phyloP scores from a whole-genome alignment of 2,888 invertebrate species.

The Galerucella pusilla region DNA sequence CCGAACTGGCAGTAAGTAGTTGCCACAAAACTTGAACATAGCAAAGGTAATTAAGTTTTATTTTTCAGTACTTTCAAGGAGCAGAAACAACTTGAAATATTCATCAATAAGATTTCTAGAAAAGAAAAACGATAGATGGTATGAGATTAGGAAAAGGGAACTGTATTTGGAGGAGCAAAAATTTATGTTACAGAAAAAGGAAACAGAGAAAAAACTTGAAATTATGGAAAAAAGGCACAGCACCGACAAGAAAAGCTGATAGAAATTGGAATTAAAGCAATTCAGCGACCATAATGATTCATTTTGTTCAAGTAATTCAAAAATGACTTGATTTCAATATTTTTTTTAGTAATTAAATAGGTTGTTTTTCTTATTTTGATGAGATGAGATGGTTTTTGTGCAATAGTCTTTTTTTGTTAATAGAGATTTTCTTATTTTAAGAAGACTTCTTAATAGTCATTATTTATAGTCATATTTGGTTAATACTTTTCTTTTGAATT shows the following conservation, averaged over 20 bases:
- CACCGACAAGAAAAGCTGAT: too few relatives aligned
- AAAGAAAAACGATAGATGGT: neutral
- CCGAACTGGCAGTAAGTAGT: neutral
- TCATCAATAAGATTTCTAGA: neutral
- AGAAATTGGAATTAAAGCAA: neutral
- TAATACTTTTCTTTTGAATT: too few relatives aligned
- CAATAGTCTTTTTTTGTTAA: too few relatives aligned
- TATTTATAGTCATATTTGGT: too few relatives aligned
- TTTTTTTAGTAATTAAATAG: too few relatives aligned
- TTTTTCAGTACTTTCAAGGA: slow-evolving; percentile 1
- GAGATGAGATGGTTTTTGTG: too few relatives aligned
- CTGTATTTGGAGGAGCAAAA: slow-evolving; percentile 5
- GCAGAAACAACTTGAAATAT: neutral
- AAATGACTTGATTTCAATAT: too few relatives aligned
- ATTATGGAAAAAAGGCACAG: neutral
- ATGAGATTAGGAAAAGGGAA: neutral
- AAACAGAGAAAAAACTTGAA: slow-evolving; percentile 7
- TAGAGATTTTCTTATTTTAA: too few relatives aligned
- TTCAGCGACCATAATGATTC: neutral
- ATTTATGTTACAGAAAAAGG: neutral
- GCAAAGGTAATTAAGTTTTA: neutral
- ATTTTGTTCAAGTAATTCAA: neutral
- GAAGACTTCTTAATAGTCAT: too few relatives aligned
- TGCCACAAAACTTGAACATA: neutral
- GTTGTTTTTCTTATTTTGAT: too few relatives aligned